Conservation (phyloP, 2,113 vertebrate genomes). For the Marmota monax region DNA sequence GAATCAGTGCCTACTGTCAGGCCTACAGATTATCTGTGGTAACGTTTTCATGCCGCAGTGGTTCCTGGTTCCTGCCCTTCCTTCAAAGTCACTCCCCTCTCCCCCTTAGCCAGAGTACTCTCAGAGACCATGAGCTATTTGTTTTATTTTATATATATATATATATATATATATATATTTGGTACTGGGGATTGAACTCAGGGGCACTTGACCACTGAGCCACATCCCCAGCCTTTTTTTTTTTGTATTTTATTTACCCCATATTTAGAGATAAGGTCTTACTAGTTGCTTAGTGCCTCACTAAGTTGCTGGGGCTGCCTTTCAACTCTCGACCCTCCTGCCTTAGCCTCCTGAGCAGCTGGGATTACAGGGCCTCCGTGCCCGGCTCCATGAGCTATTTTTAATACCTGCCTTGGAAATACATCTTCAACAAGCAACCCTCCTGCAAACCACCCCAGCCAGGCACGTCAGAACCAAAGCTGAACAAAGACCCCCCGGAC, state of each 20-base stretch:
- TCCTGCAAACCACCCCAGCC: neutral
- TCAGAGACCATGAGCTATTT: neutral
- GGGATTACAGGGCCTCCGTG: too few species aligned
- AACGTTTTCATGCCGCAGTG: neutral
- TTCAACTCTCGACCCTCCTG: too few species aligned
- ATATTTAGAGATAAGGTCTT: too few species aligned
- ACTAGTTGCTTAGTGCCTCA: too few species aligned
- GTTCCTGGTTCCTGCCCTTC: neutral
- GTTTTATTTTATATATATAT: neutral
- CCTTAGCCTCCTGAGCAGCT: too few species aligned
- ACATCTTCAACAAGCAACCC: neutral
- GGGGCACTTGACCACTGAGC: too few species aligned
- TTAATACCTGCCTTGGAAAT: slow-evolving; percentile 38
- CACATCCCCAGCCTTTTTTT: too few species aligned
- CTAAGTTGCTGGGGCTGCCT: too few species aligned
- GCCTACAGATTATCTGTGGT: neutral
- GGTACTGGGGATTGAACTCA: too few species aligned
- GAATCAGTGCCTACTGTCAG: slow-evolving; percentile 16
- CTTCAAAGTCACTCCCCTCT: neutral
- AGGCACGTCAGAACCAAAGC: neutral
- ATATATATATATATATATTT: too few species aligned
- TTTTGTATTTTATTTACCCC: too few species aligned
- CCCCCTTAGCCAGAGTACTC: neutral
- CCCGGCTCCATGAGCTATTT: neutral
- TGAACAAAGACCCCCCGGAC: neutral